These are phyloP conservation scores for Apamea sordens DNA, from an alignment of 2,888 invertebrate species.

Conservation along the genomic window DNA sequence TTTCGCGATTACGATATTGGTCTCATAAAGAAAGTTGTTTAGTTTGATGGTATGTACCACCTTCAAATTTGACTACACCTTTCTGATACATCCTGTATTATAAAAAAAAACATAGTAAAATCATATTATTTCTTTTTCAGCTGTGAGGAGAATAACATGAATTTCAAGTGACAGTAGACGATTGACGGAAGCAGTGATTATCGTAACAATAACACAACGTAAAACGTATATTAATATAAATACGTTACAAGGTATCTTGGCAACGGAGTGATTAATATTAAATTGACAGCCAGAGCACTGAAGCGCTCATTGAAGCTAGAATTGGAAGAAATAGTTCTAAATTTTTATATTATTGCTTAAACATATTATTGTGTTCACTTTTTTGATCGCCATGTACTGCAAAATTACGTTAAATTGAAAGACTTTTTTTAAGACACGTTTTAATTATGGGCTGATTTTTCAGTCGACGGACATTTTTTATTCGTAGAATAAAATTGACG, in stretches of 20 bases:
- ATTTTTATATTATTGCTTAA: constrained; percentile 40
- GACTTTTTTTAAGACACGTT: neutral
- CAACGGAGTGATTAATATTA: constrained; percentile 41
- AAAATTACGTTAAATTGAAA: neutral
- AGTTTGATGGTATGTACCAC: no score
- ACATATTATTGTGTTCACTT: constrained; percentile 49
- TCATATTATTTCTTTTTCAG: constrained; percentile 45
- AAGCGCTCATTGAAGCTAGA: constrained; percentile 46
- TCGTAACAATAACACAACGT: constrained; percentile 56
- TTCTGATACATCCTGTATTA: no score
- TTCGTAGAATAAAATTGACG: no score
- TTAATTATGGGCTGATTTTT: no score
- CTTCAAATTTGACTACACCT: no score
- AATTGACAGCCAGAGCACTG: constrained; percentile 41
- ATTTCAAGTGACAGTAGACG: constrained; percentile 49
- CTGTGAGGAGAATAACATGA: constrained; percentile 56
- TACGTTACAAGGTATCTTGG: constrained; percentile 38
- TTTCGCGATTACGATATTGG: no score
- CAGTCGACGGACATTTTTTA: no score
- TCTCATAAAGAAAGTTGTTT: no score
- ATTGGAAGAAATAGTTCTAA: constrained; percentile 29
- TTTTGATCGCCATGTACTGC: constrained; percentile 48
- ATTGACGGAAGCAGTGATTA: constrained; percentile 52
- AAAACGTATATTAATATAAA: constrained; percentile 44
- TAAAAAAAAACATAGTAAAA: neutral